Conservation (phyloP, 2,797 vertebrate species). For the Nannoperca australis region DNA sequence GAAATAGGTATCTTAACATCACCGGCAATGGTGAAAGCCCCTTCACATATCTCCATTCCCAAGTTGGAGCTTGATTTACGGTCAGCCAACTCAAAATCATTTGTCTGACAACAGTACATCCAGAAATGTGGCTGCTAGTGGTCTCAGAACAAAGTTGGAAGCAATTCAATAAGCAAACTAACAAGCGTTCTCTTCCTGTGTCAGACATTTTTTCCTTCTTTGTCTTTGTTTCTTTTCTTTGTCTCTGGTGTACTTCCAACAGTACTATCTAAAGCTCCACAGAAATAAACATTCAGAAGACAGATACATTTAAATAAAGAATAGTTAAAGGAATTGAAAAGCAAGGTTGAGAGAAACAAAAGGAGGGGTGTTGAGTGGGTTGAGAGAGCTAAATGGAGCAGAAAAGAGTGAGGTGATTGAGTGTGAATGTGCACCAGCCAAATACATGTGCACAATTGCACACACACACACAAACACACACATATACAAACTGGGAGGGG, state of each 20-base stretch:
- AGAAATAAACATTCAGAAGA: conserved; percentile 54
- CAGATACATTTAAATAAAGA: conserved; percentile 40
- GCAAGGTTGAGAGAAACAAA: conserved; percentile 27
- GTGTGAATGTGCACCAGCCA: conserved; percentile 37
- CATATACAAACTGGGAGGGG: conserved; percentile 1
- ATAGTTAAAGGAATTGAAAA: conserved; percentile 40
- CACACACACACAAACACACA: neutral
- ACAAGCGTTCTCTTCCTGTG: conserved; percentile 33
- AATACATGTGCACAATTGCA: neutral
- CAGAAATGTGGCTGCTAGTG: conserved; percentile 29
- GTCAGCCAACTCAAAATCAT: conserved; percentile 26
- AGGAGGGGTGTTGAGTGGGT: conserved; percentile 46
- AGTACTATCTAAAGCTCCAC: conserved; percentile 11
- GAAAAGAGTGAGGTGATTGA: conserved; percentile 37
- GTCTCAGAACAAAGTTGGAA: conserved; percentile 46
- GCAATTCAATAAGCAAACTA: conserved; percentile 52
- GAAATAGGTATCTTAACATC: conserved; percentile 13
- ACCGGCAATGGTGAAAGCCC: neutral
- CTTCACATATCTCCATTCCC: conserved; percentile 19
- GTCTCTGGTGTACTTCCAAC: conserved; percentile 55
- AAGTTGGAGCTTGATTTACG: conserved; percentile 25
- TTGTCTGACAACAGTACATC: conserved; percentile 36
- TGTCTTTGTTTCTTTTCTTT: conserved; percentile 53
- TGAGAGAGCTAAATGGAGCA: conserved; percentile 46
- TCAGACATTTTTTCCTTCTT: conserved; percentile 40